Conservation (phyloP, 2,797 vertebrate genomes). For the Microchirus variegatus region DNA sequence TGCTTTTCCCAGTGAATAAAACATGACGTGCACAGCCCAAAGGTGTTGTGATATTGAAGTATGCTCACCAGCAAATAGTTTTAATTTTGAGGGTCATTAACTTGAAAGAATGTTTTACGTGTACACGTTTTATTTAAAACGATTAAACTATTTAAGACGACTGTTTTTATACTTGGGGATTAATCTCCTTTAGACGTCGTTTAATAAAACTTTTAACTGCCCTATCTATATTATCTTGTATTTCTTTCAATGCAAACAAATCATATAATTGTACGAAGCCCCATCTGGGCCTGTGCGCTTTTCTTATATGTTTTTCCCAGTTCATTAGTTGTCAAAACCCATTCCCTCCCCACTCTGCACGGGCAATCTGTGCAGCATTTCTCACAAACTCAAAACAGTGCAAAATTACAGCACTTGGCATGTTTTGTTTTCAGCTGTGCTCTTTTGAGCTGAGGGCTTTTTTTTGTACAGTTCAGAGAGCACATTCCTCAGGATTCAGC, state of each 20-base stretch:
- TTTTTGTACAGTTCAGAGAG: slow-evolving; percentile 97
- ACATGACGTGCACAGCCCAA: slow-evolving; percentile 70
- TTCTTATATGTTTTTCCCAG: slow-evolving; percentile 23
- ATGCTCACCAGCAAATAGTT: slow-evolving; percentile 50
- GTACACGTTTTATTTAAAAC: slow-evolving; percentile 21
- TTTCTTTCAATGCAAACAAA: background rate
- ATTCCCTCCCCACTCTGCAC: slow-evolving; percentile 32
- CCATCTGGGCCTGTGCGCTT: slow-evolving; percentile 12
- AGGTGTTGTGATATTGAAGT: slow-evolving; percentile 61
- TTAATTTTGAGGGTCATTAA: slow-evolving; percentile 49
- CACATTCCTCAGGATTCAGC: slow-evolving; percentile 92
- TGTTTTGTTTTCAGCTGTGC: slow-evolving; percentile 93
- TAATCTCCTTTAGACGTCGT: slow-evolving; percentile 2
- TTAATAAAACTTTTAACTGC: background rate
- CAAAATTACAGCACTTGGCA: slow-evolving; percentile 92
- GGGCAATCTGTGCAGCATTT: slow-evolving; percentile 79
- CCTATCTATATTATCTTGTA: too few species aligned
- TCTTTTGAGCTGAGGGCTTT: slow-evolving; percentile 86
- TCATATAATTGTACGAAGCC: background rate
- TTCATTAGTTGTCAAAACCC: slow-evolving; percentile 5
- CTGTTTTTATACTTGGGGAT: background rate
- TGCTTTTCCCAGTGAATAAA: slow-evolving; percentile 77
- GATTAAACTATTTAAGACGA: background rate
- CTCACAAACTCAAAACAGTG: slow-evolving; percentile 84
- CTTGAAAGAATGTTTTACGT: slow-evolving; percentile 48